Percentiles rank a stretch among this genome's conserved stretches.
Conservation (phyloP, 2,797 vertebrate genomes). For the Melanotaenia parkinsoni region DNA sequence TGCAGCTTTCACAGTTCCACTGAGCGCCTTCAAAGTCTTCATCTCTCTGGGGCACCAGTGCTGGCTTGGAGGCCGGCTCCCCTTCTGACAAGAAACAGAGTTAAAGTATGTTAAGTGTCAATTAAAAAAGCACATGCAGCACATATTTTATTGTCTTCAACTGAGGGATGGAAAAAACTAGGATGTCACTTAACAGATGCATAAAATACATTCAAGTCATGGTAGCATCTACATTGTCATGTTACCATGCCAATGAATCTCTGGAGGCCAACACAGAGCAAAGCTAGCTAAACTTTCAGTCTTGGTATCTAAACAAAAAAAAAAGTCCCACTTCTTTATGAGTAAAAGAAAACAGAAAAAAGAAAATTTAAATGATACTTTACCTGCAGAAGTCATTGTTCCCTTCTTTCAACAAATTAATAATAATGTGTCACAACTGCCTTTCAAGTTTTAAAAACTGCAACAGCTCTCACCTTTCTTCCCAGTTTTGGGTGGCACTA, state of each 20-base stretch:
- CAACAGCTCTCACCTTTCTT: conserved; percentile 86
- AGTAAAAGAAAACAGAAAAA: conserved; percentile 10
- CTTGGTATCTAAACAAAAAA: background rate
- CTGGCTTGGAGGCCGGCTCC: conserved; percentile 79
- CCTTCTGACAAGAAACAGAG: conserved; percentile 71
- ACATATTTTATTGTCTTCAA: conserved; percentile 9
- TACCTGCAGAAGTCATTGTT: background rate
- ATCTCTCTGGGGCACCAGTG: conserved; percentile 86
- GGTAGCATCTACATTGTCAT: conserved; percentile 9
- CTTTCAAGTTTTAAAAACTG: background rate
- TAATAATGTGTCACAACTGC: background rate
- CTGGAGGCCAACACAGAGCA: background rate
- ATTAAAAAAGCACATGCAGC: background rate
- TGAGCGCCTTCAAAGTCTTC: conserved; percentile 98
- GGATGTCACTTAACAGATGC: background rate
- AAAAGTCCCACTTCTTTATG: background rate
- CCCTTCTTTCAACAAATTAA: background rate
- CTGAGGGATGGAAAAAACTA: background rate
- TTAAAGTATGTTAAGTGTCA: background rate
- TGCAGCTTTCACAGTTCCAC: conserved; percentile 99
- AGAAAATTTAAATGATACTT: background rate
- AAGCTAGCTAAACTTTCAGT: background rate
- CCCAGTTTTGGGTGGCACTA: conserved; percentile 92
- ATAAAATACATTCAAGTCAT: conserved; percentile 21
- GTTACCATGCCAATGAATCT: conserved; percentile 34